Base-by-base conservation (phyloP, 2,113 vertebrate genomes). In the Chloroceryle aenea region DNA sequence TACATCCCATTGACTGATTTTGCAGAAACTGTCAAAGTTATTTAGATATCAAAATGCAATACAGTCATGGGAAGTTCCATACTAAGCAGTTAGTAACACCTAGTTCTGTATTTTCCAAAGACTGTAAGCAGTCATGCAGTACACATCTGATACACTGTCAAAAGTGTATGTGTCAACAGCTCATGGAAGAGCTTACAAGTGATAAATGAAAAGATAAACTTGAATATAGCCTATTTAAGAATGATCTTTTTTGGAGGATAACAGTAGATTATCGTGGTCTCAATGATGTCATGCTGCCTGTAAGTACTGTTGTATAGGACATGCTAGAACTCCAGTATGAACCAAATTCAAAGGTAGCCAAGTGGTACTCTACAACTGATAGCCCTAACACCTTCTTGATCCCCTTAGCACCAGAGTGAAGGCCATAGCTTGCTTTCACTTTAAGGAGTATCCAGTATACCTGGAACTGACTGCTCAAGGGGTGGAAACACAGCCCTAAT, bases 381-480 rank as follows among this genome's bases (percentile, higher is more conserved):
- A 84, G 10, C 14, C 17, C 26, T 56, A 76, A 56, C 0, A 0
- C 4, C 1, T 32, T 50, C 9, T 40, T 53, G 1, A 47, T 34
- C 47, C 6, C 6, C 19, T 40, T 55, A 29, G 23, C n/a, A 62
- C n/a, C 29, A 55, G 25, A 21, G 3, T 42, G 23, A 19, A 42
- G 30, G 25, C 30, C 17, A 23, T 10, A 75, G 27, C 53, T n/a
- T 27, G 10, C 47, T 55, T 71, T 62, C 19, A 40, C 29, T 47
- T 79, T 40, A 14, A 63, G n/a, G 7, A 10, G 9, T 19, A 15
- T 25, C 34, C 9, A 47, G 11, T 29, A 72, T 6, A 47, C 27
- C 75, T 42, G 29, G 12, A 48, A 59, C 7, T 0, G 0, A 66
- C 50, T 36, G 36, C 7, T 8, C 6, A 21, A 32, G 13, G 16